Conservation (phyloP, 2,797 vertebrate genomes). For the Taeniopygia guttata region DNA sequence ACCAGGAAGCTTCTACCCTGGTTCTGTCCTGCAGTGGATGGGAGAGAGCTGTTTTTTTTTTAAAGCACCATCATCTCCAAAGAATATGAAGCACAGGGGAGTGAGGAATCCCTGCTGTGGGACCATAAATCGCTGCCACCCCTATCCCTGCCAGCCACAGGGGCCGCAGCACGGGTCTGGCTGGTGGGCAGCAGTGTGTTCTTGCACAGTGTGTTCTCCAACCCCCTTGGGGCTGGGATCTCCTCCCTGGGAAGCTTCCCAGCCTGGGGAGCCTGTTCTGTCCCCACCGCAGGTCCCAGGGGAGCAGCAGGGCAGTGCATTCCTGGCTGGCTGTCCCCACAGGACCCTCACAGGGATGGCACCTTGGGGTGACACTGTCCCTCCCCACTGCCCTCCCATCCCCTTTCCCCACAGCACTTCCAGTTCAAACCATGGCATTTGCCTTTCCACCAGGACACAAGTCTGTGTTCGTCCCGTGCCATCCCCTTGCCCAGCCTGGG, state of each 20-base stretch:
- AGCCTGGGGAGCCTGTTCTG: not conserved
- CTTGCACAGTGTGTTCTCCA: not conserved
- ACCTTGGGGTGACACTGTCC: fast-evolving
- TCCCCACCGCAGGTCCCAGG: not conserved
- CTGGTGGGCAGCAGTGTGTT: not conserved
- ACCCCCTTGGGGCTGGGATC: not conserved
- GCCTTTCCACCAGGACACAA: fast-evolving
- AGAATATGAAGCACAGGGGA: not conserved
- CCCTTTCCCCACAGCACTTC: not conserved
- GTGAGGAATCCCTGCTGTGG: fast-evolving
- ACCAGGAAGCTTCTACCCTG: fast-evolving
- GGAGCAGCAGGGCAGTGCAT: not conserved
- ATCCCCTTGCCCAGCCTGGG: fast-evolving
- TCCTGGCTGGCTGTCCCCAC: fast-evolving
- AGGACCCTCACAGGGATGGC: not conserved
- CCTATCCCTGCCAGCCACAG: fast-evolving
- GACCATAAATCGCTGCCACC: not conserved
- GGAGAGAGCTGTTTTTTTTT: not conserved
- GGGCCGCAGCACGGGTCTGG: not conserved
- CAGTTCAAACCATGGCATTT: fast-evolving
- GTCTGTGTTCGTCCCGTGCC: fast-evolving
- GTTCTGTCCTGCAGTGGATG: not conserved
- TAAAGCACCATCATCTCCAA: not conserved
- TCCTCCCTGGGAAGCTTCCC: not conserved
- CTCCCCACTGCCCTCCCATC: not conserved